Percentiles rank a stretch among this genome's conserved stretches.
phyloP scores from a whole-genome alignment of 2,797 vertebrate species.

The Novumbra hubbsi region DNA sequence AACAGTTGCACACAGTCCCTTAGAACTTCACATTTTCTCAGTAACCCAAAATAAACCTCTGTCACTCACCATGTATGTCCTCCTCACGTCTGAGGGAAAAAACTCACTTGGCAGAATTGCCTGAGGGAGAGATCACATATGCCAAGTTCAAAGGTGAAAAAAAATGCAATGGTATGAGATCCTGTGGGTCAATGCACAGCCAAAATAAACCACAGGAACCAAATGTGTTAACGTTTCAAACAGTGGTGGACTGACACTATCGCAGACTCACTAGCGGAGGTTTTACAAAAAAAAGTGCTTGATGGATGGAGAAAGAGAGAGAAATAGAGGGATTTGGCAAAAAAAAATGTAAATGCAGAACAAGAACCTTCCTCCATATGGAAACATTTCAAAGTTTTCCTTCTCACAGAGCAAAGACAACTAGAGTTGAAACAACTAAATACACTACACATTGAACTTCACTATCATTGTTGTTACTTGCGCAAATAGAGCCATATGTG shows the following conservation, averaged over 20 bases:
- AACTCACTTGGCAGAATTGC: conserved; percentile 46
- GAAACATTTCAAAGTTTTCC: conserved; percentile 45
- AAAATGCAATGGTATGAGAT: conserved; percentile 43
- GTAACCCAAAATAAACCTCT: conserved; percentile 57
- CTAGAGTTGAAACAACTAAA: conserved; percentile 44
- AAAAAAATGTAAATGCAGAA: conserved; percentile 53
- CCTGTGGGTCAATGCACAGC: conserved; percentile 49
- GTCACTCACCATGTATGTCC: conserved; percentile 31
- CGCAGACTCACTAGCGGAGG: conserved; percentile 55
- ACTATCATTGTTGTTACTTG: conserved; percentile 34
- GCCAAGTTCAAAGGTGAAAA: conserved; percentile 43
- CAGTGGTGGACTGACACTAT: conserved; percentile 29
- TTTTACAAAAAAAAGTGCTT: conserved; percentile 3
- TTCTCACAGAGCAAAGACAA: conserved; percentile 52
- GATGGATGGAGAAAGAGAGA: conserved; percentile 31
- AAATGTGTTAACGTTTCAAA: conserved; percentile 51
- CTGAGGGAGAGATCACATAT: conserved; percentile 33
- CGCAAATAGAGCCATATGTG: background rate
- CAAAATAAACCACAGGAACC: conserved; percentile 60
- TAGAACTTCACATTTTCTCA: conserved; percentile 51
- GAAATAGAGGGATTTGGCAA: conserved; percentile 13
- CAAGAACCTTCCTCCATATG: conserved; percentile 68
- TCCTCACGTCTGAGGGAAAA: conserved; percentile 47
- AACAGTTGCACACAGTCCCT: conserved; percentile 52
- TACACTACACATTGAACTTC: conserved; percentile 45